Percentiles rank a stretch among this genome's conserved stretches.
Conservation (phyloP, 1,140 invertebrate genomes). For the Oryzaephilus surinamensis region DNA sequence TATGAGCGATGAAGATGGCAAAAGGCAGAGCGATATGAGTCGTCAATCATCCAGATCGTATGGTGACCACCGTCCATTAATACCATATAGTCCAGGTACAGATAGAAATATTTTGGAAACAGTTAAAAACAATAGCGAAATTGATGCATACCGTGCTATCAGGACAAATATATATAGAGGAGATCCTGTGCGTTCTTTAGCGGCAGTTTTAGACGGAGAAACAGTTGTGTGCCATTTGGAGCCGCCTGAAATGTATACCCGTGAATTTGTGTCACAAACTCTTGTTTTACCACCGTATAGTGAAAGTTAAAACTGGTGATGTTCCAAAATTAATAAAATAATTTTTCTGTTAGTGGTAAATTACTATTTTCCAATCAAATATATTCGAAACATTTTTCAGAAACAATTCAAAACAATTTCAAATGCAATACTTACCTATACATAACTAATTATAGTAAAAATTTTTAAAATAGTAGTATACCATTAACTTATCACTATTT, state of each 20-base stretch:
- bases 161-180: slow-evolving; percentile 38
- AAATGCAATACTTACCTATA: too few species aligned
- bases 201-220: slow-evolving; percentile 70
- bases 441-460: too few species aligned
- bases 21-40: slow-evolving; percentile 65
- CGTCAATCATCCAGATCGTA: slow-evolving; percentile 67
- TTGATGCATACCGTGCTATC: slow-evolving; percentile 35
- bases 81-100: slow-evolving; percentile 35
- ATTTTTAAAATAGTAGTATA: too few species aligned
- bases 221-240: slow-evolving; percentile 74
- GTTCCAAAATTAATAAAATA: too few species aligned
- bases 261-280: slow-evolving; percentile 30
- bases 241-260: slow-evolving; percentile 40
- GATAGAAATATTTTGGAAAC: slow-evolving; percentile 30
- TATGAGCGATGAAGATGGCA: slow-evolving; percentile 65
- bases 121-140: slow-evolving; percentile 38
- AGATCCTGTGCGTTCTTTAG: slow-evolving; percentile 49
- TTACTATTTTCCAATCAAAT: too few species aligned
- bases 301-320: slow-evolving; percentile 37
- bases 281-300: slow-evolving; percentile 34
- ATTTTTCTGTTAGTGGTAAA: too few species aligned
- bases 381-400: too few species aligned
- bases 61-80: slow-evolving; percentile 64
- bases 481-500: too few species aligned
- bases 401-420: too few species aligned